These are phyloP conservation scores for Physeter macrocephalus DNA, from an alignment of 2,113 vertebrate species.

Conservation along the genomic window DNA sequence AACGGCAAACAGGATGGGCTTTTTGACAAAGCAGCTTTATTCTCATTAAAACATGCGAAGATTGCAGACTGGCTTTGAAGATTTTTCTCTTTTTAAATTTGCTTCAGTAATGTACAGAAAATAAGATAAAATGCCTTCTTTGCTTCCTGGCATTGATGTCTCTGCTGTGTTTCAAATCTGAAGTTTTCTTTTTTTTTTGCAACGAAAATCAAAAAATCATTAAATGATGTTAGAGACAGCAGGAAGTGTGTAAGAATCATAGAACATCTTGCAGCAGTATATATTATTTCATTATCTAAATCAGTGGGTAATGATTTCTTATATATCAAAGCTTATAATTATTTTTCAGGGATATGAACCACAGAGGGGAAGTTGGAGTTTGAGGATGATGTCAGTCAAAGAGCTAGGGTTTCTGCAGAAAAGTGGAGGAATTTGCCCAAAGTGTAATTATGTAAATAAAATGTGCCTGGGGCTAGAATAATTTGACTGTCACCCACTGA, in stretches of 20 bases:
- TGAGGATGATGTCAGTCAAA: constrained; percentile 24
- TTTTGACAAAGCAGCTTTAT: background rate
- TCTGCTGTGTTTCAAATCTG: constrained; percentile 37
- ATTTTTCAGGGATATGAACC: constrained; percentile 64
- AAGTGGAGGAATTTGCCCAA: constrained; percentile 59
- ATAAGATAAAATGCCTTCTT: constrained; percentile 38
- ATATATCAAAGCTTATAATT: constrained; percentile 70
- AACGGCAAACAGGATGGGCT: background rate
- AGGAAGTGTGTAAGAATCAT: constrained; percentile 42
- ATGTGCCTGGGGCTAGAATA: constrained; percentile 55
- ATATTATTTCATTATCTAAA: constrained; percentile 67
- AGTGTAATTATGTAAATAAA: constrained; percentile 73
- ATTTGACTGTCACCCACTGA: constrained; percentile 57
- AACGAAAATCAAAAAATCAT: constrained; percentile 51
- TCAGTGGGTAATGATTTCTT: constrained; percentile 64
- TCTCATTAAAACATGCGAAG: background rate
- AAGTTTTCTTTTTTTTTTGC: constrained; percentile 22
- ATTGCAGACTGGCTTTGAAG: constrained; percentile 48
- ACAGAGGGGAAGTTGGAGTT: background rate
- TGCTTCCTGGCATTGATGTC: constrained; percentile 31
- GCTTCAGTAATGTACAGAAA: constrained; percentile 35
- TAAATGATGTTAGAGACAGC: constrained; percentile 43
- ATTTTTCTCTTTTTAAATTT: constrained; percentile 30
- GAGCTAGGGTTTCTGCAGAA: constrained; percentile 47
- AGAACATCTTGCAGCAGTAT: constrained; percentile 36